These are phyloP conservation scores for Medauroidea extradentata DNA, from an alignment of 1,140 invertebrate species.

Conservation along the genomic window DNA sequence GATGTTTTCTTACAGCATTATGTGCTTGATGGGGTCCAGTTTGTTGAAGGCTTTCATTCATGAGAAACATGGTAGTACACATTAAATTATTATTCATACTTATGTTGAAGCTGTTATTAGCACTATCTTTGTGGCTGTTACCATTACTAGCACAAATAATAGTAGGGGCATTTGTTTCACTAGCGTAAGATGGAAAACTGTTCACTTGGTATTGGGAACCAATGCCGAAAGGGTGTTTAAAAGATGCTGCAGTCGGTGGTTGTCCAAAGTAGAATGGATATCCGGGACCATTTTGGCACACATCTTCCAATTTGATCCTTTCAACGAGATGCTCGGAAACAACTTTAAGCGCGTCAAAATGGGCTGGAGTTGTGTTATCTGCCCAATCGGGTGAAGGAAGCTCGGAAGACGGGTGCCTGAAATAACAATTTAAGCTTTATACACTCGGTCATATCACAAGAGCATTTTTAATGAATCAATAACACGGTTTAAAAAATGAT, in stretches of 20 bases:
- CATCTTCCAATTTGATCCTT: constrained; percentile 20
- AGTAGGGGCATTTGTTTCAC: background rate
- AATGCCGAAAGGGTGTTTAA: constrained; percentile 2
- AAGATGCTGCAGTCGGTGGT: constrained; percentile 1
- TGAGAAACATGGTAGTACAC: constrained; percentile 21
- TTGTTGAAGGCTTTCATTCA: constrained; percentile 20
- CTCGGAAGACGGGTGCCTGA: background rate
- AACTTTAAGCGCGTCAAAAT: constrained; percentile 20
- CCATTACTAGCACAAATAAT: background rate
- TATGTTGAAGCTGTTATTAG: constrained; percentile 5
- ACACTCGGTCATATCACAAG: background rate
- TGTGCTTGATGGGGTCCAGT: constrained; percentile 6
- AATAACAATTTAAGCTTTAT: constrained; percentile 1
- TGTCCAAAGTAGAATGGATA: constrained; percentile 8
- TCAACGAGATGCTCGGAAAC: constrained; percentile 19
- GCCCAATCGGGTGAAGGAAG: constrained; percentile 5
- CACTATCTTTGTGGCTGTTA: background rate
- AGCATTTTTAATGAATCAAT: constrained; percentile 8
- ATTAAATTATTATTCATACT: constrained; percentile 19
- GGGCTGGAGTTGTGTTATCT: constrained; percentile 5
- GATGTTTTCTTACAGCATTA: constrained; percentile 6
- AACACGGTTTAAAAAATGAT: background rate
- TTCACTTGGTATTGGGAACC: constrained; percentile 9
- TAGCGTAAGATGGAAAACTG: background rate
- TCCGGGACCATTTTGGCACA: constrained; percentile 10